Evolutionary conservation across 2,888 invertebrate species (phyloP), one percentile per base, ranked within the genome.

Genomic region (Cacoxenus indagator): DNA sequence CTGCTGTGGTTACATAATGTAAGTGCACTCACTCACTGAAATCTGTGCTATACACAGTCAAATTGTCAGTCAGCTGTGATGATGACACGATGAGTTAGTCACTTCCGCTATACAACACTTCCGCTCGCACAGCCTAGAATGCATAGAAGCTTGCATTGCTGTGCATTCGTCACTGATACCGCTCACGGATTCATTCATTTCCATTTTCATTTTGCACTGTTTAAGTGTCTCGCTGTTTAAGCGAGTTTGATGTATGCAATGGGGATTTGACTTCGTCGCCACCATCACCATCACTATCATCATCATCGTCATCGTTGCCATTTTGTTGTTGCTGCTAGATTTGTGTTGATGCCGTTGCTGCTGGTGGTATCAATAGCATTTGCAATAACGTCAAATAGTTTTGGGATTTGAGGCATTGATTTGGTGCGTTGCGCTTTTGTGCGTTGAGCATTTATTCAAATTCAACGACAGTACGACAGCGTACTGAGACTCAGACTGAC

Each of bases 1-100:
- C 92, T 96, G 74, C 92, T 93, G 77, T 96, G 96, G 96, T 90
- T 94, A 78, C 95, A 95, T 85, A 93, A 96, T 85, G 96, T 96
- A 88, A 94, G 95, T 93, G 81, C 74, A 74, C 19, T 54, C 14
- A 45, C 45, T 29, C 37, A 43, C 2, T 17, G 3, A 1, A 48
- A 4, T n/a, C 64, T 59, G 55, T 45, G 61, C 26, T 46, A 43
- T 17, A 4, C 37, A 51, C 24, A 70, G 76, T 71, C 66, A 70
- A 69, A 67, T 48, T 22, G 37, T 29, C 55, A 54, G 9, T 64
- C 70, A 37, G 37, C 37, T 11, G 5, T n/a, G n/a, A n/a, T n/a
- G n/a, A n/a, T 14, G 37, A 37, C 37, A 37, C 1, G 14, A 8
- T 14, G 14, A 37, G 37, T 37, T 37, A 37, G 37, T 11, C 37